Conservation (phyloP, 2,797 vertebrate genomes). For the Oreochromis mossambicus region DNA sequence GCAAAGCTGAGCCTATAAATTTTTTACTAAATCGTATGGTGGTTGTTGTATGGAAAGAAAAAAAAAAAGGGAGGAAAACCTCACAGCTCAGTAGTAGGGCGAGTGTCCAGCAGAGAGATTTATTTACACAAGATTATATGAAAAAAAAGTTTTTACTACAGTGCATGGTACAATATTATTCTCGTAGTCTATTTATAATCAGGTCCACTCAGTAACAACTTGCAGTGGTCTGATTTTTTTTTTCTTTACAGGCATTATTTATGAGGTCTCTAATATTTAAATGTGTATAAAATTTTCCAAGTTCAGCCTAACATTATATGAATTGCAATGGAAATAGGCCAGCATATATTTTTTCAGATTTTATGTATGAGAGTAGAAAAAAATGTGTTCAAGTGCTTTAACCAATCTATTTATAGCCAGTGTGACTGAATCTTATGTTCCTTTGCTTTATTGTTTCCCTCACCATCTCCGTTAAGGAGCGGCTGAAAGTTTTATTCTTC, state of each 20-base stretch:
- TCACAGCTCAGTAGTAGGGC: background rate
- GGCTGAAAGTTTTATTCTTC: background rate
- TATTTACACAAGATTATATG: constrained; percentile 43
- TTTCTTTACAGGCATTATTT: constrained; percentile 38
- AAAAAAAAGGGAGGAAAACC: background rate
- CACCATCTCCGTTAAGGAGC: background rate
- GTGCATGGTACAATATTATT: constrained; percentile 35
- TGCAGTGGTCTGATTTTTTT: constrained; percentile 25
- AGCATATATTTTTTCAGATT: background rate
- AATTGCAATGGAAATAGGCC: constrained; percentile 12
- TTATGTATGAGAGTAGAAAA: background rate
- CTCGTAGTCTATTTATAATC: constrained; percentile 28
- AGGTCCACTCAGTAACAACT: constrained; percentile 5
- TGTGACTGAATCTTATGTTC: background rate
- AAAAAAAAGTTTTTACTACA: constrained; percentile 20
- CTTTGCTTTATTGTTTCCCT: background rate
- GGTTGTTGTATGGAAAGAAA: constrained; percentile 45
- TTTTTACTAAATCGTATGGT: constrained; percentile 55
- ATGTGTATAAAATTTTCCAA: constrained; percentile 1
- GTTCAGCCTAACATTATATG: constrained; percentile 4
- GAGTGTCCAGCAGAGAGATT: constrained; percentile 30
- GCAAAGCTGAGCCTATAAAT: constrained; percentile 74
- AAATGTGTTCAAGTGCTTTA: background rate
- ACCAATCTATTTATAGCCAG: background rate
- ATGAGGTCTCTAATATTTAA: constrained; percentile 31